A percentile compares a stretch with the other conserved stretches of the same genome.
These are phyloP conservation scores for Harlomillsia oculata DNA, from an alignment of 1,140 invertebrate genomes.

Conservation along the genomic window DNA sequence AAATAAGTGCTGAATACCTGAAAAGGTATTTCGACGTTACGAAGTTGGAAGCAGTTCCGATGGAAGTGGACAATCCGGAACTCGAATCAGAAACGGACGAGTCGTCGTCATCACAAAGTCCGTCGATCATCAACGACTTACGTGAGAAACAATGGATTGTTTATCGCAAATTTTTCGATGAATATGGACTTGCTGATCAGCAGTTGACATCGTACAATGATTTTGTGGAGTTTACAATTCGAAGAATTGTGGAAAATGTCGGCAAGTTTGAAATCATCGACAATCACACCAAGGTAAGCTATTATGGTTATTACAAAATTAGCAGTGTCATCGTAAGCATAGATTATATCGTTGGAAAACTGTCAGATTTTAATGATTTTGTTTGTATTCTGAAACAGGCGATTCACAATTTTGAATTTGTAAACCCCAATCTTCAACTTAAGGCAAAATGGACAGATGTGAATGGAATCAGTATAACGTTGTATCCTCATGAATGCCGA, in stretches of 20 bases:
- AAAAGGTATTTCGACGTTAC: no score
- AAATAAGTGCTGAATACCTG: no score
- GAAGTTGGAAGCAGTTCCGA: no score
- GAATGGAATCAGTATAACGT: not conserved
- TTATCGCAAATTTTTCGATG: conserved; percentile 3
- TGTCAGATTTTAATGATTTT: not conserved
- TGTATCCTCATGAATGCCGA: conserved; percentile 79
- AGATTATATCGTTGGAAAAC: not conserved
- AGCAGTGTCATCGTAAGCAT: no score
- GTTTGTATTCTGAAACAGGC: not conserved
- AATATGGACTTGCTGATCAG: conserved; percentile 4
- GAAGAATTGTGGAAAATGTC: conserved; percentile 1
- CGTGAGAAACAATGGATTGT: no score
- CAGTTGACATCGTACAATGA: conserved; percentile 7
- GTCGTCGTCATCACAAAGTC: no score
- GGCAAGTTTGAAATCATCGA: not conserved
- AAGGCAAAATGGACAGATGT: conserved; percentile 1
- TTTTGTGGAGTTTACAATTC: not conserved
- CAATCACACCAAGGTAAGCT: not conserved
- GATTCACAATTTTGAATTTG: not conserved
- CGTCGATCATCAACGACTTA: no score
- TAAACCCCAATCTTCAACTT: not conserved
- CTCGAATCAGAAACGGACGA: no score
- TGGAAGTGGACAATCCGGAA: no score
- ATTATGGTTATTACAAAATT: not conserved